Conservation (phyloP, 2,797 vertebrate genomes). For the Ctenopoma kingsleyae region DNA sequence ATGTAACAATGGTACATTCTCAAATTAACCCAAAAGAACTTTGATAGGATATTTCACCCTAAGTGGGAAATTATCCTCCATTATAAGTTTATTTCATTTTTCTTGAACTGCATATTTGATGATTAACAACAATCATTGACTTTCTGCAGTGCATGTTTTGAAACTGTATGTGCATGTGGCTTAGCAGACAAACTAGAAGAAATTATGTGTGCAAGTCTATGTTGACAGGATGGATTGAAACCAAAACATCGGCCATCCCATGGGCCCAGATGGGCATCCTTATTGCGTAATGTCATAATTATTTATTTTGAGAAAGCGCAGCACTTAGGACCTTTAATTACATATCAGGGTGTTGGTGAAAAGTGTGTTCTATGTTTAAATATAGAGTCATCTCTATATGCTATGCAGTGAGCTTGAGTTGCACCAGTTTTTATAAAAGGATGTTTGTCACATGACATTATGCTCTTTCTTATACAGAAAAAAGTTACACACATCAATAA, state of each 20-base stretch:
- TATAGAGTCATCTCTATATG: background rate
- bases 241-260: slow-evolving; percentile 21
- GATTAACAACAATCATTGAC: too few relatives aligned
- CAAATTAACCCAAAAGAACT: too few relatives aligned
- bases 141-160: too few relatives aligned
- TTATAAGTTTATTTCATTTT: too few relatives aligned
- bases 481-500: too few relatives aligned
- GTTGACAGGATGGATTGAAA: slow-evolving; percentile 17
- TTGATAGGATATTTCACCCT: too few relatives aligned
- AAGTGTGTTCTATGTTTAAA: slow-evolving; percentile 3
- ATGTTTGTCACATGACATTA: too few relatives aligned
- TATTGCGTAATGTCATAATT: slow-evolving; percentile 30
- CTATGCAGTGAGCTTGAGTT: background rate
- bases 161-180: background rate
- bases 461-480: too few relatives aligned
- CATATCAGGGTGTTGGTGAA: slow-evolving; percentile 9
- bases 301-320: slow-evolving; percentile 38
- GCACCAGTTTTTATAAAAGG: background rate
- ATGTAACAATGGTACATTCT: too few relatives aligned
- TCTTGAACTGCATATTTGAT: too few relatives aligned
- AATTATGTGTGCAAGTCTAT: background rate
- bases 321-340: slow-evolving; percentile 10
- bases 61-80: too few relatives aligned
- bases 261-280: slow-evolving; percentile 41
- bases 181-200: background rate